Evolutionary conservation across 2,888 invertebrate genomes (phyloP).

Genomic region (Brassicogethes aeneus): DNA sequence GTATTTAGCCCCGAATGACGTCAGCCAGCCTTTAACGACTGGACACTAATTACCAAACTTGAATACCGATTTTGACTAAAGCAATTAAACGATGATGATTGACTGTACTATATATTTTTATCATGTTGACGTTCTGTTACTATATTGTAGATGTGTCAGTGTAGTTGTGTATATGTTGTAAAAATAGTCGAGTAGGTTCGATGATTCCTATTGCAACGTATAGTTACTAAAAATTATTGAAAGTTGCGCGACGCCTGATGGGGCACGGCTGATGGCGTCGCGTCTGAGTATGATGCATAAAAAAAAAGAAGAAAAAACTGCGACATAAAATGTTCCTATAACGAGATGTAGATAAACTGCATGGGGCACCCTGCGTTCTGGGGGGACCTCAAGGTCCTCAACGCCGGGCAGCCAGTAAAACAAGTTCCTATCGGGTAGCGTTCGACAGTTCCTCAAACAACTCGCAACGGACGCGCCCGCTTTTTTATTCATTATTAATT

Average conservation of each 20-base stretch:
- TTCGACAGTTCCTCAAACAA: constrained; percentile 38
- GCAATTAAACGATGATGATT: constrained; percentile 22
- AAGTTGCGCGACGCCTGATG: constrained; percentile 21
- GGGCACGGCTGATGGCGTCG: constrained; percentile 10
- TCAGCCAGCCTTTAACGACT: constrained; percentile 44
- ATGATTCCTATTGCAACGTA: constrained; percentile 45
- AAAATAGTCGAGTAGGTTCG: constrained; percentile 40
- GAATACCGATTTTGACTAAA: constrained; percentile 10
- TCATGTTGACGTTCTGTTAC: constrained; percentile 26
- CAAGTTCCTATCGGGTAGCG: constrained; percentile 43
- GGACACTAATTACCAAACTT: constrained; percentile 41
- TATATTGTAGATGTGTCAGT: constrained; percentile 37
- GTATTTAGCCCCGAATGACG: constrained; percentile 50
- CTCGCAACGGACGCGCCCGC: constrained; percentile 37
- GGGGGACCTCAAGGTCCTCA: constrained; percentile 30
- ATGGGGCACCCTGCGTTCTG: constrained; percentile 33
- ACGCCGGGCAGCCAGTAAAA: constrained; percentile 40
- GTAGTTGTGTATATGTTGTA: constrained; percentile 39
- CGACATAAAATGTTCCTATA: constrained; percentile 44
- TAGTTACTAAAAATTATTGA: constrained; percentile 38
- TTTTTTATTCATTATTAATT: constrained; percentile 41
- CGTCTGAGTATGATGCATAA: constrained; percentile 30
- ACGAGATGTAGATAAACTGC: constrained; percentile 41
- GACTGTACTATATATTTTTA: constrained; percentile 38
- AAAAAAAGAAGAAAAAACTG: constrained; percentile 23